These are phyloP conservation scores for Indri indri DNA, from an alignment of 2,113 vertebrate species.

Conservation along the genomic window DNA sequence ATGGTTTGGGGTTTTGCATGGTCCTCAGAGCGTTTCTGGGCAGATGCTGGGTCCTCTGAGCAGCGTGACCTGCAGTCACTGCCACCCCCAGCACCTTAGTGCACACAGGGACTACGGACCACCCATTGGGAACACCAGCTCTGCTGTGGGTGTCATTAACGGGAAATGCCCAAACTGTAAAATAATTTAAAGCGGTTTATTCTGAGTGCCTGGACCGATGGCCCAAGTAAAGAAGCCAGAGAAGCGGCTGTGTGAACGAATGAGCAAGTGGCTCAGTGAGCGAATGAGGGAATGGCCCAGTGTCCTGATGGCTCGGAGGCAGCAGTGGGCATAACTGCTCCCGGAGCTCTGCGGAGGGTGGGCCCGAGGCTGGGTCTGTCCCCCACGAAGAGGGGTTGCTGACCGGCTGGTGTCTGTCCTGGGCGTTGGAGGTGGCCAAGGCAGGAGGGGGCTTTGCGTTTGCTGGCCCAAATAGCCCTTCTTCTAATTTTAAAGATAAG, in stretches of 20 bases:
- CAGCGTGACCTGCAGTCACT: too few relatives aligned
- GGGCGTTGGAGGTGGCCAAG: fast-evolving
- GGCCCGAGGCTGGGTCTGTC: background rate
- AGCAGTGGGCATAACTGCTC: fast-evolving
- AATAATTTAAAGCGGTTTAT: too few relatives aligned
- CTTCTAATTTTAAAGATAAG: background rate
- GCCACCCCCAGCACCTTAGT: background rate
- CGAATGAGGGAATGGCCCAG: background rate
- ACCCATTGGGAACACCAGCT: too few relatives aligned
- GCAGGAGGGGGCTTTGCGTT: background rate
- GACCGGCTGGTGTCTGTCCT: fast-evolving
- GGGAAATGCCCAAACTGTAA: too few relatives aligned
- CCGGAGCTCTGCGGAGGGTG: fast-evolving
- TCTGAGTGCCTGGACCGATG: too few relatives aligned
- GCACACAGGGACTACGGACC: background rate
- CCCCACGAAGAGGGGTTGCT: background rate
- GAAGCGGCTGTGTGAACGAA: background rate
- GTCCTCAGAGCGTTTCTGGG: background rate
- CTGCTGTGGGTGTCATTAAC: background rate
- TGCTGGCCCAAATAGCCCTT: background rate
- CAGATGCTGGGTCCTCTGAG: background rate
- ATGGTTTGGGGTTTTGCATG: too few relatives aligned
- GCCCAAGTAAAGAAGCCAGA: background rate
- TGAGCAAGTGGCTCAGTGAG: fast-evolving
- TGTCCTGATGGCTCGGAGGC: background rate